Conservation (phyloP, 2,113 vertebrate genomes). For the Dendropsophus ebraccatus region DNA sequence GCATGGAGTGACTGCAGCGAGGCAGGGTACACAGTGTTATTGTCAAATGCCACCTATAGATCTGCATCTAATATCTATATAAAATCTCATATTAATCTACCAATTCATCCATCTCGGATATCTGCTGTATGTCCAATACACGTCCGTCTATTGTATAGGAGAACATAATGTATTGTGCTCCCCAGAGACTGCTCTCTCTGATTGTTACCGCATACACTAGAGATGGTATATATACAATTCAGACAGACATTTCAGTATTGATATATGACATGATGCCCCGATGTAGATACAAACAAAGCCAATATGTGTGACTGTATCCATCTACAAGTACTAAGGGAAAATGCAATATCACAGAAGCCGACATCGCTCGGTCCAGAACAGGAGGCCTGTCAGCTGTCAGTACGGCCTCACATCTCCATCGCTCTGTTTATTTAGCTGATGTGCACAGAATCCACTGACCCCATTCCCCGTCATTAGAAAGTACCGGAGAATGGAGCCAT, state of each 20-base stretch:
- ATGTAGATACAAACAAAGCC: neutral
- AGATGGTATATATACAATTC: neutral
- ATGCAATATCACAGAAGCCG: neutral
- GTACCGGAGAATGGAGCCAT: conserved; percentile 64
- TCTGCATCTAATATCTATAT: neutral
- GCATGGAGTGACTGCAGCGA: neutral
- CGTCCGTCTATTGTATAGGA: too few species aligned
- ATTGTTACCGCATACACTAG: too few species aligned
- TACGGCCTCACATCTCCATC: neutral
- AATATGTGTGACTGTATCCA: neutral
- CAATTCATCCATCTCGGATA: too few species aligned
- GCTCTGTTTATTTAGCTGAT: neutral
- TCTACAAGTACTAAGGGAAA: neutral
- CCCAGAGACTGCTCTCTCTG: too few species aligned
- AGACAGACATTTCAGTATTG: neutral
- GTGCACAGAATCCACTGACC: neutral
- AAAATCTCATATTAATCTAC: neutral
- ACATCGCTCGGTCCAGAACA: neutral
- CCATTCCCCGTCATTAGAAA: conserved; percentile 63
- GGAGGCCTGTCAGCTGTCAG: neutral
- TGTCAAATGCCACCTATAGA: too few species aligned
- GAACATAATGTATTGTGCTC: too few species aligned
- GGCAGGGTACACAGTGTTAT: too few species aligned
- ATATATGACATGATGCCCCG: neutral
- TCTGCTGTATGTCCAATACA: too few species aligned